Conservation (phyloP, 2,113 vertebrate genomes). For the Arenaria interpres region DNA sequence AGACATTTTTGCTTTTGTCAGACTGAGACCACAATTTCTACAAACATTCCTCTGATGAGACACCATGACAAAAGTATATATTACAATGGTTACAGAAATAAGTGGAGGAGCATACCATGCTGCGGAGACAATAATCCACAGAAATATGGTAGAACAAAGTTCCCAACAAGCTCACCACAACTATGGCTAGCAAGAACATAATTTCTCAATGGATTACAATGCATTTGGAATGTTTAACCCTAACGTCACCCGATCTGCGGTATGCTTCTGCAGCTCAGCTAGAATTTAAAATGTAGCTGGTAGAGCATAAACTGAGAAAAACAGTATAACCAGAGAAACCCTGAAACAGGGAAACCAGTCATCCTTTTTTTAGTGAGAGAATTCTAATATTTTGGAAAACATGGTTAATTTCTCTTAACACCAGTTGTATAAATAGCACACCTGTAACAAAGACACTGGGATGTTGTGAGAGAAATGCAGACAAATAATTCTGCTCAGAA, state of each 20-base stretch:
- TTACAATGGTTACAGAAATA: conserved; percentile 1
- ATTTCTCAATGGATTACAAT: background rate
- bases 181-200: background rate
- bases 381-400: background rate
- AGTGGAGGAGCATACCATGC: background rate
- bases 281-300: background rate
- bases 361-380: background rate
- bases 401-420: background rate
- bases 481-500: background rate
- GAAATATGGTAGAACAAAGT: conserved; percentile 17
- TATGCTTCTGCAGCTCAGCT: background rate
- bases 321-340: background rate
- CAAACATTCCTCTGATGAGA: conserved; percentile 28
- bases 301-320: background rate
- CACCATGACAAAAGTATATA: background rate
- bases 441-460: background rate
- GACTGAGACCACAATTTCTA: conserved; percentile 19
- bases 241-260: background rate
- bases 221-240: background rate
- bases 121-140: background rate
- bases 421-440: background rate
- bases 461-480: background rate
- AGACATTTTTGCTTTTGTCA: conserved; percentile 7
- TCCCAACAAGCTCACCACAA: conserved; percentile 20
- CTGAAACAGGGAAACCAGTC: background rate